Evolutionary conservation across 37 sponge, comb jelly and placozoan genomes (phyloP).

Genomic region (Spongia lamella): DNA sequence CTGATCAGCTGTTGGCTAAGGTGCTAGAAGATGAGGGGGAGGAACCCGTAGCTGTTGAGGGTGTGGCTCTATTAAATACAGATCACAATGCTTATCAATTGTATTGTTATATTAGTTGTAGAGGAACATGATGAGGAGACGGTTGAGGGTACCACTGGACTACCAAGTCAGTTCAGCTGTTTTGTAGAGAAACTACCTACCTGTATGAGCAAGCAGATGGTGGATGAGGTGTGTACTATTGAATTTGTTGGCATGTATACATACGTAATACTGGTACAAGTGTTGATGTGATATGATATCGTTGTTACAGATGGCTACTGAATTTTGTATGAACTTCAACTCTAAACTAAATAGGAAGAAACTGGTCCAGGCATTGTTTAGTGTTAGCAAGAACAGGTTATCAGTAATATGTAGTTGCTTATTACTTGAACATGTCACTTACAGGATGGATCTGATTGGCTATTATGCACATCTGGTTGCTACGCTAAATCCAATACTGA

Average conservation of each 20-base stretch:
- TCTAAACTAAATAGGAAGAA: too few species aligned
- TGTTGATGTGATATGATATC: too few species aligned
- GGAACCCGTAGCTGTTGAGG: slow-evolving; percentile 1
- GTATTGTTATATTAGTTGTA: background rate
- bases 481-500: slow-evolving; percentile 81
- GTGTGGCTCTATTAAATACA: background rate
- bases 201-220: slow-evolving; percentile 59
- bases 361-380: too few species aligned
- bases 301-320: slow-evolving; percentile 31
- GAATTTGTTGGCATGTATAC: background rate
- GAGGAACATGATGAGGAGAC: slow-evolving; percentile 44
- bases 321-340: slow-evolving; percentile 62
- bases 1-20: background rate
- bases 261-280: too few species aligned
- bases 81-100: too few species aligned
- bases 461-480: slow-evolving; percentile 88
- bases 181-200: slow-evolving; percentile 25
- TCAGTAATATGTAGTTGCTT: too few species aligned
- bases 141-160: background rate
- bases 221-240: slow-evolving; percentile 37
- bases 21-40: slow-evolving; percentile 16
- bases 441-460: slow-evolving; percentile 87
- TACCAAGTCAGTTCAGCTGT: slow-evolving; percentile 6
- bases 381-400: slow-evolving; percentile 83
- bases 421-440: too few species aligned